phyloP scores from a whole-genome alignment of 1,140 invertebrate genomes.

The Contarinia nasturtii region DNA sequence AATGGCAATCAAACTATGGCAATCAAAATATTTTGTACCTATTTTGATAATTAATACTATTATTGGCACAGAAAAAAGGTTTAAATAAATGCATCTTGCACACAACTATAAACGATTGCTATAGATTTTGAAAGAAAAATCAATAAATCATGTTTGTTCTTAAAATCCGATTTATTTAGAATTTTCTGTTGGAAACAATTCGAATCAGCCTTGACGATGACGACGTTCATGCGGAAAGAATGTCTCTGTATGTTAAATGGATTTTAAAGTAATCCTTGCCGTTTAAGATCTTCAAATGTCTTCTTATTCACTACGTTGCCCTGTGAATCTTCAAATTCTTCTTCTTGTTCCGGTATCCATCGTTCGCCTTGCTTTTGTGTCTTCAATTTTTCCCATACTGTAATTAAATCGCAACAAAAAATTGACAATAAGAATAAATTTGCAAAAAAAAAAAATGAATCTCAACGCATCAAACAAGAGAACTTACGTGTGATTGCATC shows the following conservation, averaged over 20 bases:
- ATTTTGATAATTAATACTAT: too few relatives aligned
- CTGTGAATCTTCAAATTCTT: constrained; percentile 96
- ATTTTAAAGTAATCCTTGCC: constrained; percentile 80
- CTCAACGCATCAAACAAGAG: background rate
- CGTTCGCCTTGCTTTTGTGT: constrained; percentile 84
- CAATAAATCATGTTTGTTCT: too few relatives aligned
- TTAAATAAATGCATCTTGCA: too few relatives aligned
- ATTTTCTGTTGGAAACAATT: too few relatives aligned
- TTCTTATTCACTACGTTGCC: constrained; percentile 98
- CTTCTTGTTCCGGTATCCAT: constrained; percentile 92
- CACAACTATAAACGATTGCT: too few relatives aligned
- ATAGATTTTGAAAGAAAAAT: too few relatives aligned
- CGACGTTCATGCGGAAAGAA: too few relatives aligned
- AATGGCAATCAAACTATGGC: too few relatives aligned
- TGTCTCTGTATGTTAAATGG: background rate
- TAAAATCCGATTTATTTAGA: too few relatives aligned
- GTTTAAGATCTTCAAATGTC: constrained; percentile 94
- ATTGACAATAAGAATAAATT: constrained; percentile 1
- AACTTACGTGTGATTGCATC: constrained; percentile 80
- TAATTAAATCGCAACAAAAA: constrained; percentile 15
- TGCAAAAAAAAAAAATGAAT: constrained; percentile 7
- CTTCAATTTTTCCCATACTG: constrained; percentile 94
- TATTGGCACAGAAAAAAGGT: too few relatives aligned
- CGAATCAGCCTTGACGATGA: too few relatives aligned
- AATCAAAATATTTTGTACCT: too few relatives aligned